Evolutionary conservation across 2,888 invertebrate genomes (phyloP), one percentile per base, ranked within the genome.

Genomic region (Rosalia funebris): DNA sequence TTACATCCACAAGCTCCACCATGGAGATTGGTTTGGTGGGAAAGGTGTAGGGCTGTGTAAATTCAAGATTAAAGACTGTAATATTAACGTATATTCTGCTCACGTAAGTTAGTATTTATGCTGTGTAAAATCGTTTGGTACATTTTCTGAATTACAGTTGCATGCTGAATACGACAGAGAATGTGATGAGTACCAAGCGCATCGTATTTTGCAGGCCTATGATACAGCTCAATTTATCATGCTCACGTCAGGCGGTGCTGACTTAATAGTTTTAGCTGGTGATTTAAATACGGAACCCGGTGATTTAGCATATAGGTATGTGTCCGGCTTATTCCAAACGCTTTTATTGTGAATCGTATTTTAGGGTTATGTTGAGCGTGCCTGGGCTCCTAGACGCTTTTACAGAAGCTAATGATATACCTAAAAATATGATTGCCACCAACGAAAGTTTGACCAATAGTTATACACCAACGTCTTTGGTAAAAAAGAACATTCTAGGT

Each of bases 21-120:
- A 98, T 79, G 98, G 96, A 0, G 99, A 99, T 81, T 99, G 99
- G 99, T 98, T 96, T 82, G 98, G 96, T 34, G 98, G 98, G 2
- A 99, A 99, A 84, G 96, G 95, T 9, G 89, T 96, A 36, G 95
- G 94, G 1, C 82, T 96, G 15, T 94, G 93, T 76, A 87, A 88
- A 72, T 85, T 95, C 37, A 84, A 87, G 69, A 84, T 89, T 60
- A 84, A 88, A 19, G 88, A 90, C 59, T 84, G 88, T 66, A 83
- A 84, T 48, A 84, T 98, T 52, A 92, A 97, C 82, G 83, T 98
- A 58, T 98, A 97, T 81, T 90, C 92, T 69, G 93, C 96, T 66
- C 98, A 99, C 88, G 95, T 96, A 85, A 87, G 89, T 85, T 64
- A 32, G 17, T 25, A 44, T 11, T 32, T 39, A 12, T 3, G 34